Evolutionary conservation across 2,888 invertebrate species (phyloP), one percentile per base, ranked within the genome.

Genomic region (Branchellion lobata): DNA sequence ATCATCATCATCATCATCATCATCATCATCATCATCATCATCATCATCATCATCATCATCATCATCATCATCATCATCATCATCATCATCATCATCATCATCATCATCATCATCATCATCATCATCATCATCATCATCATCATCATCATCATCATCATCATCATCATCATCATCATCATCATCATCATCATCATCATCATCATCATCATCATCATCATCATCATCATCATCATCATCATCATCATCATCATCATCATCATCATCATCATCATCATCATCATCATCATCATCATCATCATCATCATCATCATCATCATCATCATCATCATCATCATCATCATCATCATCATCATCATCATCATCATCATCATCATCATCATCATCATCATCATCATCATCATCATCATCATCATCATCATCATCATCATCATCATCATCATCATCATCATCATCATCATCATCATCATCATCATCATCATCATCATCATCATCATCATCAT

Each of bases 1-100:
- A 47, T 74, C 74, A 74, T 27, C 74, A 47, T 24, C 53, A 74
- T 47, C 74, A 47, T 74, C 74, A 74, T 27, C 74, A 47, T 24
- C 53, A 74, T 47, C 74, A 47, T 74, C 74, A 74, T 27, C 74
- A 47, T 24, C 53, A 74, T 47, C 74, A 47, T 74, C 74, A 74
- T 27, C 74, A 47, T 24, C 53, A 74, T 47, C 74, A 47, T 74
- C 74, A 74, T 27, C 74, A 47, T 24, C 53, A 74, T 47, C 74
- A 47, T 74, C 74, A 74, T 27, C 74, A 47, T 24, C 53, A 74
- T 47, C 74, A 47, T 74, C 74, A 74, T 27, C 74, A 47, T 24
- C 53, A 74, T 47, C 74, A 47, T 74, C 74, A 74, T 27, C 74
- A 47, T 24, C 53, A 74, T 47, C 74, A 47, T 74, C 74, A 74